A percentile compares a stretch with the other conserved stretches of the same genome.
These are phyloP conservation scores for Rotaria magnacalcarata DNA, from an alignment of 2,888 invertebrate species.

Conservation along the genomic window DNA sequence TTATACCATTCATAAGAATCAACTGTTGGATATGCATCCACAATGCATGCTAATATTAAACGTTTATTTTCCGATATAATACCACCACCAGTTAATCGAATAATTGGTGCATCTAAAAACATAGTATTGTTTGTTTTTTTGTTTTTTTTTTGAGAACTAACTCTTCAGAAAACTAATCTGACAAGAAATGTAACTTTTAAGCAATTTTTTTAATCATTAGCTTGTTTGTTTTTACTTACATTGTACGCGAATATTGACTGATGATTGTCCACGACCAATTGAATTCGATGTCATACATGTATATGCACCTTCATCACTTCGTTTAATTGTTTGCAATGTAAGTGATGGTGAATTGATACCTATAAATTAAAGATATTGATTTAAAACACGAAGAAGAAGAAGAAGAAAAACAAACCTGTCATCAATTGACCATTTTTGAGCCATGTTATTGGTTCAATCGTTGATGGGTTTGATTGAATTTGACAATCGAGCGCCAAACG, in stretches of 20 bases:
- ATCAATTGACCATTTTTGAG: conserved; percentile 5
- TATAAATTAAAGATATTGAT: neutral
- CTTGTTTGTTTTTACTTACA: neutral
- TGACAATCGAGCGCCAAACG: neutral
- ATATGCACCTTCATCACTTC: conserved; percentile 21
- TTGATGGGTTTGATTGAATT: conserved; percentile 2
- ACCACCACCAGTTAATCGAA: neutral
- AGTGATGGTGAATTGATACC: neutral
- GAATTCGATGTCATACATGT: conserved; percentile 3
- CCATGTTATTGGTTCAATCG: neutral
- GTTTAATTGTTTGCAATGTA: conserved; percentile 14
- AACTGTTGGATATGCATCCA: neutral
- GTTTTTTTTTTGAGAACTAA: too few relatives aligned
- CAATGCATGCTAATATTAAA: neutral
- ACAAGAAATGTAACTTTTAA: too few relatives aligned
- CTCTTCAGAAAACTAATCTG: too few relatives aligned
- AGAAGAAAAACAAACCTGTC: neutral
- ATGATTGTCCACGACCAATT: neutral
- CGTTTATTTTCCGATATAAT: neutral
- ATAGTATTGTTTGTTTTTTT: too few relatives aligned
- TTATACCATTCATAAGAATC: conserved; percentile 22
- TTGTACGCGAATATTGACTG: neutral
- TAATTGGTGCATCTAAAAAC: neutral
- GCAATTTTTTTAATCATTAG: too few relatives aligned
- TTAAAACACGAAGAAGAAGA: neutral